phyloP scores from a whole-genome alignment of 2,797 vertebrate species.

The Chloroceryle amazona region DNA sequence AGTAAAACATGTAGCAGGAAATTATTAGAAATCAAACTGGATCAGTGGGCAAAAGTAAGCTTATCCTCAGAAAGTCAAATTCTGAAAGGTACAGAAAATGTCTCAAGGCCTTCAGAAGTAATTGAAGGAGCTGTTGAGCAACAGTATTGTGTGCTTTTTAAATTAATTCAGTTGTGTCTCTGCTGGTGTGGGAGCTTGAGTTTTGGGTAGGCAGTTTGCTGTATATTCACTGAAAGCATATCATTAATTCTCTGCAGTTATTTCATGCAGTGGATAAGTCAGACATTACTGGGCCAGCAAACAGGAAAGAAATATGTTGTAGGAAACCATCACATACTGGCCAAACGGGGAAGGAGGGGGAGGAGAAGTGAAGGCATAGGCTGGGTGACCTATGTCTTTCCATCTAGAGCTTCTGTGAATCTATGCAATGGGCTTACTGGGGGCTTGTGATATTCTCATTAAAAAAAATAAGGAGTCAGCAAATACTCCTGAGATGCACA shows the following conservation, averaged over 20 bases:
- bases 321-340: not conserved
- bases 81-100: conserved; percentile 34
- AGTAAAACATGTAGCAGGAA: conserved; percentile 57
- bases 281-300: conserved; percentile 51
- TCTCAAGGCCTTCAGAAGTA: conserved; percentile 43
- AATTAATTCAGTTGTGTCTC: conserved; percentile 12
- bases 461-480: conserved; percentile 10
- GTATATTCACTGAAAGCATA: conserved; percentile 36
- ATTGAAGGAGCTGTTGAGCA: conserved; percentile 55
- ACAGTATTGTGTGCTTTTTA: conserved; percentile 54
- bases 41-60: conserved; percentile 48
- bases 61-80: conserved; percentile 37
- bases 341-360: not conserved
- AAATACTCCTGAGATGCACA: conserved; percentile 2
- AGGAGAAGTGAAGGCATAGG: not conserved
- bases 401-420: not conserved
- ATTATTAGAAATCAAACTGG: conserved; percentile 34
- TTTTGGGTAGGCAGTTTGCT: conserved; percentile 17
- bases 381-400: not conserved
- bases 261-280: conserved; percentile 70
- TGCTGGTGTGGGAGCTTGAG: conserved; percentile 10
- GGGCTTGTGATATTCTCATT: conserved; percentile 26
- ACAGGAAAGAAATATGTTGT: not conserved
- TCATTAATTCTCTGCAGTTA: conserved; percentile 73
- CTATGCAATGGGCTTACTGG: conserved; percentile 40